A percentile compares a stretch with the other conserved stretches of the same genome.
Evolutionary conservation across 2,888 invertebrate genomes (phyloP).

Genomic region (Listrodromus nycthemerus): DNA sequence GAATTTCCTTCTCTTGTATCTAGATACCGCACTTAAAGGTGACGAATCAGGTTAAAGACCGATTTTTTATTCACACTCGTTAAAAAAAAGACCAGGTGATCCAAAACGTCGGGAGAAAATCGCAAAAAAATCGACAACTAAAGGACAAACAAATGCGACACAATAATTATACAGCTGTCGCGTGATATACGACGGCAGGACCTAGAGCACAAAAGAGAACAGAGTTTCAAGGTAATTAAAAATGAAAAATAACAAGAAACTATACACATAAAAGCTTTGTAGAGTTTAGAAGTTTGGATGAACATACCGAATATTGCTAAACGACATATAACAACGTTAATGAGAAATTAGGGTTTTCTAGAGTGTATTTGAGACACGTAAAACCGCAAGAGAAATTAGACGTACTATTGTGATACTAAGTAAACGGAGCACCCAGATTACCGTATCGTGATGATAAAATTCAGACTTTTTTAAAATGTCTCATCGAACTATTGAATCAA

Average conservation of each 20-base stretch:
- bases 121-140: conserved; percentile 11
- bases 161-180: conserved; percentile 23
- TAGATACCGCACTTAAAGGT: conserved; percentile 19
- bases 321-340: conserved; percentile 55
- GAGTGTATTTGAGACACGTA: conserved; percentile 54
- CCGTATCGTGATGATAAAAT: conserved; percentile 26
- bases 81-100: not conserved
- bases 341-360: conserved; percentile 71
- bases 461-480: conserved; percentile 29
- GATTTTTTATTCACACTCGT: conserved; percentile 28
- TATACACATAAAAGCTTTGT: conserved; percentile 44
- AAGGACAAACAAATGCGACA: conserved; percentile 3
- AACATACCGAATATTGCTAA: conserved; percentile 63
- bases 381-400: conserved; percentile 69
- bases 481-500: not conserved
- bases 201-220: conserved; percentile 43
- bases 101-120: conserved; percentile 1
- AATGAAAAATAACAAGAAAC: conserved; percentile 33
- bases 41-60: not conserved
- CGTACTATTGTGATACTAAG: conserved; percentile 81
- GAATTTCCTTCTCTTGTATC: conserved; percentile 23
- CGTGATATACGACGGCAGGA: conserved; percentile 17
- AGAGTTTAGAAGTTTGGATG: conserved; percentile 63
- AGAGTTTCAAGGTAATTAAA: conserved; percentile 33
- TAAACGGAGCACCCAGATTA: conserved; percentile 75